Evolutionary conservation across 1,140 invertebrate species (phyloP).

Genomic region (Penaeus indicus): DNA sequence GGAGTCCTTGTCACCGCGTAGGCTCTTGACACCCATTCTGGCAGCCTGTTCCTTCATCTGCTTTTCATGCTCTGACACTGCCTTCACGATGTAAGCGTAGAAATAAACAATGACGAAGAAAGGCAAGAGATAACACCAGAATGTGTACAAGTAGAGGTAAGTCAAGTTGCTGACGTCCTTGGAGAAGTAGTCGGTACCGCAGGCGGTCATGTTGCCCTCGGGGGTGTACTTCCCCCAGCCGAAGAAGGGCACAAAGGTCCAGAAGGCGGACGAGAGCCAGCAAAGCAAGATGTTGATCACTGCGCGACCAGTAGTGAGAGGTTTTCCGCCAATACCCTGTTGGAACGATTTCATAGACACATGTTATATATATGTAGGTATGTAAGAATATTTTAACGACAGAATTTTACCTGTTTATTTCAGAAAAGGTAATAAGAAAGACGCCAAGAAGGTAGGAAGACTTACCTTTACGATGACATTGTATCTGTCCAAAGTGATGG

Average conservation of each 20-base stretch:
- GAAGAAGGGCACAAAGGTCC: not conserved
- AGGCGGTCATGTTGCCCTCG: slow-evolving; percentile 10
- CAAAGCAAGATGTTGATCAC: not conserved
- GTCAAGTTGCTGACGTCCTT: not conserved
- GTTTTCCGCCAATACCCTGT: not conserved
- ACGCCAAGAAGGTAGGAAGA: too few species aligned
- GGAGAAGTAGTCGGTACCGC: not conserved
- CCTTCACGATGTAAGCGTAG: not conserved
- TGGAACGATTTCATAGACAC: too few species aligned
- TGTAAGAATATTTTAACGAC: too few species aligned
- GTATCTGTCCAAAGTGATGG: slow-evolving; percentile 1
- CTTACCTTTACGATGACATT: not conserved
- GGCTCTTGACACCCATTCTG: not conserved
- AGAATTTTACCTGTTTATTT: too few species aligned
- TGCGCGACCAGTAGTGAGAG: not conserved
- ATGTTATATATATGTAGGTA: too few species aligned
- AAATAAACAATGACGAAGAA: not conserved
- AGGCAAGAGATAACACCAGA: not conserved
- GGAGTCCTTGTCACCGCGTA: not conserved
- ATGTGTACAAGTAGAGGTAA: not conserved
- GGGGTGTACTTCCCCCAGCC: not conserved
- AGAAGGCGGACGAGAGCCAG: not conserved
- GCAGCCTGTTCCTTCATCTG: slow-evolving; percentile 13
- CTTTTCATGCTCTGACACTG: not conserved
- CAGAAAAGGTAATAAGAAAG: too few species aligned